Conservation (phyloP, 2,888 invertebrate species). For the Aquatica leii region DNA sequence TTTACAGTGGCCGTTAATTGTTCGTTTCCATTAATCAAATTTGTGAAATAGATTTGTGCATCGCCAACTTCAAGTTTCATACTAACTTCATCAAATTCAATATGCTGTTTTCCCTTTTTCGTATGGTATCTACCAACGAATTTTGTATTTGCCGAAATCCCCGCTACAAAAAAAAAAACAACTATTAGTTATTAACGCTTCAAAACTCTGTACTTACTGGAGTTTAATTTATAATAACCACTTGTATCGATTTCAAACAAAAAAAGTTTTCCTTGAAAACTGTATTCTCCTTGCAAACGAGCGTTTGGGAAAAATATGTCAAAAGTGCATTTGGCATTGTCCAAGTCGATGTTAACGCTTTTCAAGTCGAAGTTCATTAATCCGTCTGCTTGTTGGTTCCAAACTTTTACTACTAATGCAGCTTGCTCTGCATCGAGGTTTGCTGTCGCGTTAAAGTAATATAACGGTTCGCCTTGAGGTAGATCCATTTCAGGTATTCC, state of each 20-base stretch:
- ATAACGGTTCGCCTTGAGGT: conserved; percentile 51
- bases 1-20: conserved; percentile 51
- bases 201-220: background rate
- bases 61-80: conserved; percentile 28
- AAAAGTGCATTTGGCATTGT: background rate
- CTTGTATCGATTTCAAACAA: background rate
- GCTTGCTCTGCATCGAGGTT: no score
- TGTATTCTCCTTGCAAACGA: conserved; percentile 47
- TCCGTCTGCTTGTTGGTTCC: conserved; percentile 45
- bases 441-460: conserved; percentile 46
- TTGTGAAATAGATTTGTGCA: conserved; percentile 41
- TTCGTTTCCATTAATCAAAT: conserved; percentile 47
- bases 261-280: conserved; percentile 21
- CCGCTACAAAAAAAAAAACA: background rate
- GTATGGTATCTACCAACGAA: background rate
- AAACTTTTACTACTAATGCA: conserved; percentile 45
- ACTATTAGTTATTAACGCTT: background rate
- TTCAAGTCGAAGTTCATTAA: conserved; percentile 26
- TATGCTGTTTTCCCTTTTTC: conserved; percentile 2
- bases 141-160: conserved; percentile 4
- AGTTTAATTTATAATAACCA: background rate
- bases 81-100: background rate
- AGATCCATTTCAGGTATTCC: conserved; percentile 54
- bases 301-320: conserved; percentile 32
- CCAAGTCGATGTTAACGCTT: no score